Base-by-base conservation (phyloP, 1,140 invertebrate genomes). In the Drosophila parabipectinata region DNA sequence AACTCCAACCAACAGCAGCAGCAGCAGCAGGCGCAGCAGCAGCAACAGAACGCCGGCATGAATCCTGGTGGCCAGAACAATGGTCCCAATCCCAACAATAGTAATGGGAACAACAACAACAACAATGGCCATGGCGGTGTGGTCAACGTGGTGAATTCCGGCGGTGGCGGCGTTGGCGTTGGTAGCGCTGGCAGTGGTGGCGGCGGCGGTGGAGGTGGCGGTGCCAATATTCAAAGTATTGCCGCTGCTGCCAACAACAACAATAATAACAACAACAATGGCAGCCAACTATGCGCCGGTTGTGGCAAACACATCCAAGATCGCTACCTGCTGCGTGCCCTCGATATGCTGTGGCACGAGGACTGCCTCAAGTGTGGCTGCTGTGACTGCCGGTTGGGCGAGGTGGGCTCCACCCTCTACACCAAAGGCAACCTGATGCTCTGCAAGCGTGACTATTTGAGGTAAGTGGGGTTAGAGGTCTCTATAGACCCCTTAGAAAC, bases 351-450 rank as follows among this genome's bases (percentile, higher is more conserved):
- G 84, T 99, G 98, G 98, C 98, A 99, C 92, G 98, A 99, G 93
- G 98, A 99, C 93, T 99, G 98, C 92, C 94, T 99, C 7, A 99
- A 99, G 92, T 99, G 98, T 92, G 97, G 97, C 60, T 99, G 98
- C 93, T 99, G 98, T 93, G 97, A 99, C 92, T 99, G 98, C 93
- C 94, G 98, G 50, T 94, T 99, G 45, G 98, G 98, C 10, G 98
- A 99, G 92, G 98, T 99, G n/a, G 98, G 98, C 26, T 98, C 98
- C 45, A 98, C 98, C 1, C 94, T 99, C 6, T 99, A 98, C 93
- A 98, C 97, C 32, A 98, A 98, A 92, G 98, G 98, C 41, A 99
- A 99, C 92, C 95, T 99, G 32, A 97, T 99, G 85, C 94, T 99
- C n/a, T 99, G 98, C 95, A 97, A 98, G 93, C 94, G 98, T 92